Base-by-base conservation (phyloP, 2,797 vertebrate genomes). In the Eupleurogrammus muticus region DNA sequence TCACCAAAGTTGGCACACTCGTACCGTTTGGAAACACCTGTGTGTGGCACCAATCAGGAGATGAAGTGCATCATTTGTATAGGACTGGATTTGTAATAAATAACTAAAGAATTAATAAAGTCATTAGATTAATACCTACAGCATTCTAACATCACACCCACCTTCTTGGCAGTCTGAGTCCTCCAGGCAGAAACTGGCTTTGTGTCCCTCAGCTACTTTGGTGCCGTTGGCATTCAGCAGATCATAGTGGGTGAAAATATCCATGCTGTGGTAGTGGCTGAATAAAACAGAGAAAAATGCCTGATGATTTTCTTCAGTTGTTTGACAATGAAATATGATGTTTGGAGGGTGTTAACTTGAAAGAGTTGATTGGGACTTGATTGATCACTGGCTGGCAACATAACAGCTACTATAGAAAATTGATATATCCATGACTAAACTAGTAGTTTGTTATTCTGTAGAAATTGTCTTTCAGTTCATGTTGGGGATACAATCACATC, bases 251-350 rank as follows among this genome's bases (percentile, higher is more conserved):
- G 98, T 99, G 91, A 99, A 99, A 75, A 99, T 93, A 34, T 99
- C 96, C 98, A 99, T 99, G 78, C 98, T 99, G 93, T 99, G 98
- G 86, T 99, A 99, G 88, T 99, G 98, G 83, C 98, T 99, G 82
- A 1, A 2, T 2, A 20, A 63, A 2, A 49, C 10, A 63, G 20
- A 57, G 24, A 7, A 28, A 16, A 23, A 44, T 36, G 8, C 16
- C 16, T 35, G 21, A 17, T 12, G 24, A 23, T 54, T n/a, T 35
- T 9, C 28, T 54, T 23, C 6, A 54, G 19, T 4, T 9, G 24
- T 21, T 4, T 2, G 19, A 17, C 2, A 5, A n/a, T 23, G 21
- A 28, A n/a, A 57, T 20, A 35, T 5, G 51, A 24, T 24, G 21
- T 1, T 49, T 11, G 9, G 9, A 38, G 10, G 36, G 35, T 35